These are phyloP conservation scores for Naja naja DNA, from an alignment of 2,113 vertebrate species.

Conservation along the genomic window DNA sequence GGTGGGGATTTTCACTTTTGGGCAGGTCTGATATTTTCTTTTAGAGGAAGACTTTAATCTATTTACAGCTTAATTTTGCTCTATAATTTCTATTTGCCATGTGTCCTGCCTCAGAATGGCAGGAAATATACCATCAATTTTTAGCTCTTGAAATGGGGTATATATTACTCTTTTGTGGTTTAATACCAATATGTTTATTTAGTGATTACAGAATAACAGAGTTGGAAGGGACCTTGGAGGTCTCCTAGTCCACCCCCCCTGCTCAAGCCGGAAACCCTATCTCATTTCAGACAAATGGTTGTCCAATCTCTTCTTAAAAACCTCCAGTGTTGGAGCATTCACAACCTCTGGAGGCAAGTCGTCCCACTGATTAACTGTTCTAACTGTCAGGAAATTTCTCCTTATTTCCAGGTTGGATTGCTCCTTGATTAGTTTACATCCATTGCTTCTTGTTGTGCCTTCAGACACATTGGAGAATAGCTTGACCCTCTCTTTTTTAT, in stretches of 20 bases:
- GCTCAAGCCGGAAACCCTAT: not conserved
- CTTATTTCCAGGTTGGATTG: not conserved
- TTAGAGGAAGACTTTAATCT: not conserved
- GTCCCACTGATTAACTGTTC: not conserved
- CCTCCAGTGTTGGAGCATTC: not conserved
- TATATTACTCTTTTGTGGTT: fast-evolving
- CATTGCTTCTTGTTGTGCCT: not conserved
- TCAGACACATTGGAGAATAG: too few relatives aligned
- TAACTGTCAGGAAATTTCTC: not conserved
- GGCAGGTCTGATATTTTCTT: not conserved
- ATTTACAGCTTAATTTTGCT: not conserved
- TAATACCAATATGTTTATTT: not conserved
- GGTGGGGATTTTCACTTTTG: not conserved
- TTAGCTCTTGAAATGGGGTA: not conserved
- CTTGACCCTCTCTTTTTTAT: too few relatives aligned
- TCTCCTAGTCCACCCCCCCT: not conserved
- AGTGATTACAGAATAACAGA: not conserved
- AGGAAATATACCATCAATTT: not conserved
- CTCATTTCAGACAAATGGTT: not conserved
- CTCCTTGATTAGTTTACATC: not conserved
- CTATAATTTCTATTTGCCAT: not conserved
- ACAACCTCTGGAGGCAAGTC: not conserved
- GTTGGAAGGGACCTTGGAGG: not conserved
- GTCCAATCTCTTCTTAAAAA: not conserved
- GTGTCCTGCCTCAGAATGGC: not conserved